Evolutionary conservation across 2,113 vertebrate species (phyloP).

Genomic region (Eulacestoma nigropectus): DNA sequence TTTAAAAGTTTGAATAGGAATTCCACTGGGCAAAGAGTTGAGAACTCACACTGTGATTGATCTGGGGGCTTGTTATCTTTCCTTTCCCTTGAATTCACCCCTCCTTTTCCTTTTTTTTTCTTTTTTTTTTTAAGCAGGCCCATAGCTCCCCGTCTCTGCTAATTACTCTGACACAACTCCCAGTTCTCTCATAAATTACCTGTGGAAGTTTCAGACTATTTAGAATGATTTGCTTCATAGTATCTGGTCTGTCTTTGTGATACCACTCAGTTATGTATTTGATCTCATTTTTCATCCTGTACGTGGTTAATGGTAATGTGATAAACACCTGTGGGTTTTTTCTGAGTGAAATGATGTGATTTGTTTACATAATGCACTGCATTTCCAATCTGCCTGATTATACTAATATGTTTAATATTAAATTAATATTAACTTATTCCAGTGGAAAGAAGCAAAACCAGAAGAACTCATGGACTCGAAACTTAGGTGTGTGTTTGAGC

Average conservation of each 20-base stretch:
- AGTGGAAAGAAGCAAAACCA: slow-evolving; percentile 99
- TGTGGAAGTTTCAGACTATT: not conserved
- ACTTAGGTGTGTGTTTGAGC: slow-evolving; percentile 97
- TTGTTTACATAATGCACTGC: slow-evolving; percentile 9
- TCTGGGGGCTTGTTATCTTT: not conserved
- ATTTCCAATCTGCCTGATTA: slow-evolving; percentile 33
- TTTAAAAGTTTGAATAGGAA: not conserved
- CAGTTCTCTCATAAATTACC: not conserved
- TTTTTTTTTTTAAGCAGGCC: not conserved
- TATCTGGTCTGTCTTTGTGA: not conserved
- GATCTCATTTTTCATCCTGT: not conserved
- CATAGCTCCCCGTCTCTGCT: not conserved
- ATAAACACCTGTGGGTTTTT: not conserved
- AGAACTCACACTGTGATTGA: not conserved
- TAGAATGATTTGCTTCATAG: not conserved
- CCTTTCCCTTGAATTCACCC: not conserved
- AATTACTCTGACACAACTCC: not conserved
- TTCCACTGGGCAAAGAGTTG: not conserved
- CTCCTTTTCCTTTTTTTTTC: not conserved
- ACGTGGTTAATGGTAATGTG: not conserved
- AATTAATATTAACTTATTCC: slow-evolving; percentile 60
- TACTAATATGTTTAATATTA: slow-evolving; percentile 44
- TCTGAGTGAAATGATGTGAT: slow-evolving; percentile 18
- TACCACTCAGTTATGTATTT: not conserved
- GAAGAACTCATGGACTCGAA: slow-evolving; percentile 99